Evolutionary conservation across 2,888 invertebrate species (phyloP).

Genomic region (Steinernema scapterisci): DNA sequence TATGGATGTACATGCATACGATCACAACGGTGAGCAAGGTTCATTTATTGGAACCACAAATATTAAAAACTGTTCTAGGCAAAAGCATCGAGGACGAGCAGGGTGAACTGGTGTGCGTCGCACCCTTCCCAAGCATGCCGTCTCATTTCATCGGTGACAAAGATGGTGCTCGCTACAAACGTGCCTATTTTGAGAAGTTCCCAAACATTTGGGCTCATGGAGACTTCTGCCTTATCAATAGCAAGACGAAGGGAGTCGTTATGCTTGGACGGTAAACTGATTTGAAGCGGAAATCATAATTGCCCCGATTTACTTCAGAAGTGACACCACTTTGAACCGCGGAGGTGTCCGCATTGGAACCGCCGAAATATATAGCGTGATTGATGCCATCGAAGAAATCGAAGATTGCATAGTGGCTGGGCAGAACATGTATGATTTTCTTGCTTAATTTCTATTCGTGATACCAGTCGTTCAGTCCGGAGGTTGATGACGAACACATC

Average conservation of each 20-base stretch:
- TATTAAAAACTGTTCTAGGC: constrained; percentile 64
- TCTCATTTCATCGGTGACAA: constrained; percentile 72
- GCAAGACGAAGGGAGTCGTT: constrained; percentile 72
- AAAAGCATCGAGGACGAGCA: constrained; percentile 69
- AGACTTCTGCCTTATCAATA: constrained; percentile 71
- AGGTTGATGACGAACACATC: constrained; percentile 71
- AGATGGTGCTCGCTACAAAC: constrained; percentile 70
- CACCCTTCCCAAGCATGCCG: constrained; percentile 74
- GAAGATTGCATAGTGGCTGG: constrained; percentile 73
- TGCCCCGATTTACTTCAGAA: constrained; percentile 51
- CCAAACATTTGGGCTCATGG: constrained; percentile 73
- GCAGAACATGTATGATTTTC: constrained; percentile 67
- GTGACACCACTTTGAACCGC: constrained; percentile 73
- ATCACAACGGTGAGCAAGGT: constrained; percentile 68
- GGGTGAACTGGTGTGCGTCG: constrained; percentile 73
- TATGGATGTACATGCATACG: constrained; percentile 71
- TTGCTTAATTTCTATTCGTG: not conserved
- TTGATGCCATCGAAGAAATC: constrained; percentile 72
- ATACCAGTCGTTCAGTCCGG: constrained; percentile 50
- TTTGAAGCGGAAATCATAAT: too few relatives aligned
- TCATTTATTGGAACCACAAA: not conserved
- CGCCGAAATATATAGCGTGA: constrained; percentile 73
- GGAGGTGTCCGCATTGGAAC: constrained; percentile 74
- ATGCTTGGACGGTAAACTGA: constrained; percentile 71
- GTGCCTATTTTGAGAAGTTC: constrained; percentile 48